phyloP scores from a whole-genome alignment of 2,888 invertebrate genomes.

The Ecliptopera silaceata region DNA sequence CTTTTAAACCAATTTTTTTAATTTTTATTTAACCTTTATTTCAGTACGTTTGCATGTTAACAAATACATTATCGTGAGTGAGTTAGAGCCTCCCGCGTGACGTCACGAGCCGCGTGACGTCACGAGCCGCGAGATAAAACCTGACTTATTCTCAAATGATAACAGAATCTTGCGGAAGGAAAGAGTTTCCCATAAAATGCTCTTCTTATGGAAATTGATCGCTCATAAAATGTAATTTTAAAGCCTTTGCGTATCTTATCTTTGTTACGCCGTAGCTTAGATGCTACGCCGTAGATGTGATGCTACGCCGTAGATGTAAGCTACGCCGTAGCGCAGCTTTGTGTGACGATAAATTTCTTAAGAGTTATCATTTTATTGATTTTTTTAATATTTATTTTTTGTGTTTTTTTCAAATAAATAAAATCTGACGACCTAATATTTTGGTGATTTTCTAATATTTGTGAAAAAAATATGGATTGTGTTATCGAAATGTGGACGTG shows the following conservation, averaged over 20 bases:
- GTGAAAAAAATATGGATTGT: too few relatives aligned
- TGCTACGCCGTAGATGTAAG: slow-evolving; percentile 1
- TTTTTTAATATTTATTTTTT: too few relatives aligned
- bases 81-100: not conserved
- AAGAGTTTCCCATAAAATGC: slow-evolving; percentile 21
- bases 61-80: not conserved
- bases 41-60: not conserved
- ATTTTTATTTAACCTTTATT: not conserved
- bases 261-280: slow-evolving; percentile 6
- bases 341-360: not conserved
- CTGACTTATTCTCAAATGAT: slow-evolving; percentile 6
- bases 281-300: slow-evolving; percentile 6
- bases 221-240: slow-evolving; percentile 28
- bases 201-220: slow-evolving; percentile 26
- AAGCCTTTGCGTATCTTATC: slow-evolving; percentile 21
- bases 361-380: too few relatives aligned
- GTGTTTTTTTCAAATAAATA: too few relatives aligned
- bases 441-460: too few relatives aligned
- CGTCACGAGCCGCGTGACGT: slow-evolving; percentile 1
- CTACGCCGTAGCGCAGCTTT: not conserved
- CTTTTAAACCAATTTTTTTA: too few relatives aligned
- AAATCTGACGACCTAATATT: too few relatives aligned
- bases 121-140: slow-evolving; percentile 1
- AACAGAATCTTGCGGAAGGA: slow-evolving; percentile 6
- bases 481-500: too few relatives aligned